Percentiles rank a stretch among this genome's conserved stretches.
Evolutionary conservation across 2,888 invertebrate genomes (phyloP).

Genomic region (Dynastes tityus): DNA sequence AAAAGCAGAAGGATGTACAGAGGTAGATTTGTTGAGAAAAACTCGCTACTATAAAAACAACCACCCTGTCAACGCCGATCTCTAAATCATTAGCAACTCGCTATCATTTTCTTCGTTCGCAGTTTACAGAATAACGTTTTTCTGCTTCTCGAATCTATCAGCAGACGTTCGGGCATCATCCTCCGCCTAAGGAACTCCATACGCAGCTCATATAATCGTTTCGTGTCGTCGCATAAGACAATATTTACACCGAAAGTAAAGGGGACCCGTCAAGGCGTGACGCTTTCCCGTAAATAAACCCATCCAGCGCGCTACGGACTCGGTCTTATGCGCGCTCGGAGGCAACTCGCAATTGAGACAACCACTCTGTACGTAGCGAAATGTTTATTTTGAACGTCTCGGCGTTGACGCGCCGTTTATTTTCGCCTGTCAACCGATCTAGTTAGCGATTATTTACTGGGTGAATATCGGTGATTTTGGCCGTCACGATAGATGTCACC

Average conservation of each 20-base stretch:
- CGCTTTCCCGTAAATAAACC: conserved; percentile 23
- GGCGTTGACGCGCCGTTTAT: conserved; percentile 43
- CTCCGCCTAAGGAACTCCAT: too few species aligned
- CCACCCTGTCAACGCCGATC: not conserved
- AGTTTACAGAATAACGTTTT: not conserved
- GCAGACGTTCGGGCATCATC: not conserved
- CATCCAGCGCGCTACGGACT: not conserved
- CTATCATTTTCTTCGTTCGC: conserved; percentile 5
- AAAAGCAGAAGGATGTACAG: too few species aligned
- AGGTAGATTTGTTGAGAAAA: too few species aligned
- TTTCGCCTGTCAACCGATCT: conserved; percentile 35
- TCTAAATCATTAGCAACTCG: conserved; percentile 4
- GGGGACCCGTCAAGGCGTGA: not conserved
- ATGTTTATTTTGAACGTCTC: conserved; percentile 38
- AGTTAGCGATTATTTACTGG: conserved; percentile 44
- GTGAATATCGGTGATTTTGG: conserved; percentile 21
- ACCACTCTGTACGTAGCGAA: conserved; percentile 35
- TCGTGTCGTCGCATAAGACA: not conserved
- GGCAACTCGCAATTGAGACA: conserved; percentile 28
- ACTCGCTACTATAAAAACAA: too few species aligned
- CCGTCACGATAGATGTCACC: conserved; percentile 2
- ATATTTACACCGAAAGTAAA: not conserved
- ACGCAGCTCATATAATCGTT: not conserved
- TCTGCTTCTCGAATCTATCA: conserved; percentile 8
- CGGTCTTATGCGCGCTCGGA: too few species aligned